Evolutionary conservation across 1,140 invertebrate genomes (phyloP).

Genomic region (Drosophila nasuta): DNA sequence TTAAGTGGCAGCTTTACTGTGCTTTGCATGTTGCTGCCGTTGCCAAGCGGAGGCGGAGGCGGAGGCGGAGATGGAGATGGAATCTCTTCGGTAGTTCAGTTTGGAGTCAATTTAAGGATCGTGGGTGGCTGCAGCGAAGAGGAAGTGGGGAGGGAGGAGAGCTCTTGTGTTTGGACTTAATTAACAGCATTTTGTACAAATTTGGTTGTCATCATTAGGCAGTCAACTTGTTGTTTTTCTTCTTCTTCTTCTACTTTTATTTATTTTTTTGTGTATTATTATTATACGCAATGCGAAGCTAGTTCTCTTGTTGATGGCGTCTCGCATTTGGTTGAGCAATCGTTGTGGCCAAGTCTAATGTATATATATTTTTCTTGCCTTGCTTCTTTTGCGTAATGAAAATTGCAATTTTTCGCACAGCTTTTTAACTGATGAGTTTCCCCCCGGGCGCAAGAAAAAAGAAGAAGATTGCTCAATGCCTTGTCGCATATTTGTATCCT

Average conservation of each 20-base stretch:
- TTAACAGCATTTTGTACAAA: conserved; percentile 54
- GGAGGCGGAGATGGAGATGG: background rate
- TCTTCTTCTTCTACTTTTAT: background rate
- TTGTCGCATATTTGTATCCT: conserved; percentile 32
- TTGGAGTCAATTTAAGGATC: conserved; percentile 50
- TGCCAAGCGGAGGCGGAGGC: conserved; percentile 6
- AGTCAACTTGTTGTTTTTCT: background rate
- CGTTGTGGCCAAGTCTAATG: background rate
- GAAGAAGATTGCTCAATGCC: conserved; percentile 32
- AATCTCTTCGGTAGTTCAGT: background rate
- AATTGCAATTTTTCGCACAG: conserved; percentile 38
- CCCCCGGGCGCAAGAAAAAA: background rate
- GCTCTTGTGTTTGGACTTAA: conserved; percentile 42
- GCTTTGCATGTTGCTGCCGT: background rate
- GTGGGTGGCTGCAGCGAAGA: conserved; percentile 47
- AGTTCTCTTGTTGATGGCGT: conserved; percentile 1
- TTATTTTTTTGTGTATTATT: background rate
- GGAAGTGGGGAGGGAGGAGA: background rate
- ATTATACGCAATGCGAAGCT: background rate
- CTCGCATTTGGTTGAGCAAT: conserved; percentile 34
- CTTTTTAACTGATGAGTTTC: conserved; percentile 24
- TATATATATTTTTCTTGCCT: conserved; percentile 1
- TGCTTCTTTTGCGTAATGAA: conserved; percentile 46
- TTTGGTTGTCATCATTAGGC: conserved; percentile 61
- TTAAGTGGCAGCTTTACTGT: conserved; percentile 44